Evolutionary conservation across 1,140 invertebrate species (phyloP), one percentile per base, ranked within the genome.

Genomic region (Drosophila nasuta): DNA sequence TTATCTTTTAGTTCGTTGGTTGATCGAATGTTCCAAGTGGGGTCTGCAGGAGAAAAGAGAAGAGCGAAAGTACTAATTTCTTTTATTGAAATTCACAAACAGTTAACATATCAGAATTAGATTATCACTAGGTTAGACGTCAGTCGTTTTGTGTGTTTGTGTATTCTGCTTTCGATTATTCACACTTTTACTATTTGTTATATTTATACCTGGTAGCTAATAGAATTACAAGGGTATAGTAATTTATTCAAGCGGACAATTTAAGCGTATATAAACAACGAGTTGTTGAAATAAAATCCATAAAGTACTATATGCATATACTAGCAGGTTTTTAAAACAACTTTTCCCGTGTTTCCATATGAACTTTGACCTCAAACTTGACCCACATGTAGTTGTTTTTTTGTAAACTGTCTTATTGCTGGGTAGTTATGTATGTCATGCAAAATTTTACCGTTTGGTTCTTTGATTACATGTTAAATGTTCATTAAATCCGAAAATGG

Each of bases 81-180:
- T 38, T 56, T 41, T 38, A 25, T 63, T 8, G 45, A 15, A 30
- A 41, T 35, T 8, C 30, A 45, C 48, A 54, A 52, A 45, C 2
- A 43, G 41, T 60, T 20, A 25, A 33, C 60, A 70, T 68, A 73
- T 48, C 54, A 60, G 10, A 68, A 63, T 73, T 70, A 33, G 52
- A 70, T 87, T 86, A 79, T 71, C 77, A 82, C 80, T 88, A 74
- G 58, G 88, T 87, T 82, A 77, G 65, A 65, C 75, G 67, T 80
- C 66, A 66, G 72, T 67, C 57, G 54, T 76, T 78, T 57, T 58
- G 79, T 87, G 60, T 75, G 43, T 35, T 76, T 75, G 54, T 63
- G 17, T 49, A 60, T 79, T 75, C 73, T 54, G 48, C 30, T 59
- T 45, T 69, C 51, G 10, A 69, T 79, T 45, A 54, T 65, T 59